These are phyloP conservation scores for Polymixis flavicincta DNA, from an alignment of 2,888 invertebrate genomes.

Conservation along the genomic window DNA sequence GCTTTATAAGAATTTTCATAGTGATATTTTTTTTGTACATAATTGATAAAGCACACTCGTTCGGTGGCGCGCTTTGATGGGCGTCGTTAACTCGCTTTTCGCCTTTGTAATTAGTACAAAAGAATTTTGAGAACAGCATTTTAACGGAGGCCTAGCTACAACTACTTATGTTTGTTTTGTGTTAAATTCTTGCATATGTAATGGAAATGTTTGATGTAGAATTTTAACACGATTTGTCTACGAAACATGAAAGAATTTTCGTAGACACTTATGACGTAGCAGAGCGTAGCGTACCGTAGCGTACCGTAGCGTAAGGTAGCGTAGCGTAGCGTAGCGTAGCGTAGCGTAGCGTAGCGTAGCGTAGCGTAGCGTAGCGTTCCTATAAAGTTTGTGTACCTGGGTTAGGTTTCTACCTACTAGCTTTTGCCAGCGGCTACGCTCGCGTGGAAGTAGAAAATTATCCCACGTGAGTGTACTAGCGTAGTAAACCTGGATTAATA, in stretches of 20 bases:
- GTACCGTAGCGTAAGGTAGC: too few species aligned
- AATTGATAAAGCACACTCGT: constrained; percentile 68
- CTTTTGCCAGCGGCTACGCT: too few species aligned
- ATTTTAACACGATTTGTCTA: constrained; percentile 9
- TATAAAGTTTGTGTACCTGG: neutral
- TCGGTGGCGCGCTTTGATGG: constrained; percentile 30
- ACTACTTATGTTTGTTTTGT: constrained; percentile 25
- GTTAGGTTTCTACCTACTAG: neutral
- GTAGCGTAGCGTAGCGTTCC: neutral
- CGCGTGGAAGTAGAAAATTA: too few species aligned
- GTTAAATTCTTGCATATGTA: constrained; percentile 36
- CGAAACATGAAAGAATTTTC: constrained; percentile 27
- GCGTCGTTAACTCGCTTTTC: constrained; percentile 52
- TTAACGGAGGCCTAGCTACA: constrained; percentile 32
- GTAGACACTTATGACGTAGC: neutral
- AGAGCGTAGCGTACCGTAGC: too few species aligned
- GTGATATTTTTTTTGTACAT: constrained; percentile 71
- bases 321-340: too few species aligned
- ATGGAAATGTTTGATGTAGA: constrained; percentile 18
- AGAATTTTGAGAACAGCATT: constrained; percentile 45
- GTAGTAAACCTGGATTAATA: too few species aligned
- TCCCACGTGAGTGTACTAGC: too few species aligned
- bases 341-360: too few species aligned
- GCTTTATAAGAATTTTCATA: constrained; percentile 77
- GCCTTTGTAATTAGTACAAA: constrained; percentile 58